Base-by-base conservation (phyloP, 2,113 vertebrate genomes). In the Cephalophus harveyi region DNA sequence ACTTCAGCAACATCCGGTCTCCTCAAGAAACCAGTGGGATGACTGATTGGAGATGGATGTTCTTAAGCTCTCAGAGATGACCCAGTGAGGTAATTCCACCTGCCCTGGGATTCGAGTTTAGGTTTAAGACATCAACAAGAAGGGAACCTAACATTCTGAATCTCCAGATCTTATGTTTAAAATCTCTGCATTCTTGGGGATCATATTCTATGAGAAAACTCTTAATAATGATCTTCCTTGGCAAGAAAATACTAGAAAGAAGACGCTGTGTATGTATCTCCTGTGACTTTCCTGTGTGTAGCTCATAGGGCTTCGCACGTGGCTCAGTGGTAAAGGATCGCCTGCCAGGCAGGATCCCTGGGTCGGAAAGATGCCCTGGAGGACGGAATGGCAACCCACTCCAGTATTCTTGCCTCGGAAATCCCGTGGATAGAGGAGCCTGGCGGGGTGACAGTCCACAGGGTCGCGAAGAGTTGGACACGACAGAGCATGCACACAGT, bases 191-290 rank as follows among this genome's bases (percentile, higher is more conserved):
- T 94, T 96, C 97, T 88, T 82, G 97, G 98, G 96, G 95, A 97
- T 98, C 97, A 87, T 87, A 97, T 97, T 97, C 96, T 98, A 97
- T 97, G 96, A 98, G 98, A 98, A 98, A 98, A 98, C 97, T 93
- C 91, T 95, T 96, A 94, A 90, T 98, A 97, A 97, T 98, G 96
- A 93, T 97, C 98, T 98, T 98, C 96, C 83, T 97, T 48, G 93
- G 87, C 95, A n/a, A 33, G 92, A 74, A 94, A 97, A 98, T 96
- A 87, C 0, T 96, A 95, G 98, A 97, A 98, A 27, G 40, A 59
- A 79, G 60, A 52, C 8, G 12, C 55, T 52, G 1, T 40, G 50
- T 62, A 0, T 27, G 19, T 40, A 12, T 59, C 85, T 98, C 97
- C 95, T 96, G 40, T 97, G 95, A 97, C 91, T 87, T 98, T 97